A percentile compares a stretch with the other conserved stretches of the same genome.
phyloP scores from a whole-genome alignment of 2,797 vertebrate species.

The Dryobates pubescens region DNA sequence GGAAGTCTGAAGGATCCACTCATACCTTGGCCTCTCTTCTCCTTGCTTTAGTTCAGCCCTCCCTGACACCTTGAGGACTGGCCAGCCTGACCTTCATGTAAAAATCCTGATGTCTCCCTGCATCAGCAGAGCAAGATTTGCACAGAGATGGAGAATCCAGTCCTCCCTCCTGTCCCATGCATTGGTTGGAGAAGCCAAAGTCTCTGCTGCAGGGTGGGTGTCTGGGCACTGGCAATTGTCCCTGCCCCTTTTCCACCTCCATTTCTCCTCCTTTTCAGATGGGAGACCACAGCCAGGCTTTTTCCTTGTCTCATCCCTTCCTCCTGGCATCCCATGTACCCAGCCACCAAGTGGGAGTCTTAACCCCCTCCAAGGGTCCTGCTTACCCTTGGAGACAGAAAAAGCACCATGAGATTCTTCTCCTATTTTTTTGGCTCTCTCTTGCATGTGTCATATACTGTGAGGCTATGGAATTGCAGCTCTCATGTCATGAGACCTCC shows the following conservation, averaged over 20 bases:
- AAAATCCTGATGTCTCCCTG: not conserved
- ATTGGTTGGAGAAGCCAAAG: not conserved
- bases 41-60: not conserved
- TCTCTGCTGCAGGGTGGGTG: not conserved
- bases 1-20: not conserved
- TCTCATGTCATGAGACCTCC: not conserved
- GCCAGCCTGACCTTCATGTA: accelerated
- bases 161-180: not conserved
- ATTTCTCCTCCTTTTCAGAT: not conserved
- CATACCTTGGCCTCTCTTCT: not conserved
- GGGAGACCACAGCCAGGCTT: not conserved
- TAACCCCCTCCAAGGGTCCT: not conserved
- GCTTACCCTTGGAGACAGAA: not conserved
- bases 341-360: not conserved
- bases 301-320: not conserved
- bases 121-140: not conserved
- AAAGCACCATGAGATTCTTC: not conserved
- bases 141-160: not conserved
- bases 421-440: not conserved
- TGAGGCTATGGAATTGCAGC: not conserved
- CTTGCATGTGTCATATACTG: not conserved
- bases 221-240: not conserved
- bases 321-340: accelerated
- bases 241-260: not conserved
- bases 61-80: accelerated